phyloP scores from a whole-genome alignment of 1,140 invertebrate genomes.

The Aphelinus certus region DNA sequence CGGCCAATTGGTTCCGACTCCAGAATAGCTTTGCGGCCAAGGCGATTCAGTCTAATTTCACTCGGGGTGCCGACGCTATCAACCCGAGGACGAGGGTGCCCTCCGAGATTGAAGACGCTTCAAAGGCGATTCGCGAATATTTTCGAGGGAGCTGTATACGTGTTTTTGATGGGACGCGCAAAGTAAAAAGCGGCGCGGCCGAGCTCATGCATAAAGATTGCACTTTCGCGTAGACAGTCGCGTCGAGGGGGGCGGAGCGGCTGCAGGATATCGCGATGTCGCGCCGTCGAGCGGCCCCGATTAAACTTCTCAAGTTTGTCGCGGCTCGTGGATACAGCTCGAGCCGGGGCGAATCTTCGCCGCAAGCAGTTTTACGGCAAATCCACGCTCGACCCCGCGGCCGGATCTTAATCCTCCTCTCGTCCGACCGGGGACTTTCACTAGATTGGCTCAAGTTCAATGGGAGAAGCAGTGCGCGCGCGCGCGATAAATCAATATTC shows the following conservation, averaged over 20 bases:
- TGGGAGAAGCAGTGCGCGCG: no score
- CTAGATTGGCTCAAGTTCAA: no score
- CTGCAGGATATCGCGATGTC: conserved; percentile 26
- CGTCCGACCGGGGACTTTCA: not conserved
- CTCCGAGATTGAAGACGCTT: no score
- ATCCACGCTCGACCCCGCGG: not conserved
- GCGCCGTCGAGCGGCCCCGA: conserved; percentile 29
- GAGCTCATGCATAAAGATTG: conserved; percentile 48
- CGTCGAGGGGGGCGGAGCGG: not conserved
- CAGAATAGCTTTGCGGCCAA: no score
- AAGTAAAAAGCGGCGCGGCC: conserved; percentile 27
- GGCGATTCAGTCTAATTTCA: no score
- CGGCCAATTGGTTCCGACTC: no score
- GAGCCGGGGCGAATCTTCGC: conserved; percentile 8
- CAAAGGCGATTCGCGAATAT: no score
- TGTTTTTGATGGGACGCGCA: conserved; percentile 43
- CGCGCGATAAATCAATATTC: no score
- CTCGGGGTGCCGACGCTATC: no score
- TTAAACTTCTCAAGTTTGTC: conserved; percentile 35
- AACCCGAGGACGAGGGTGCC: no score
- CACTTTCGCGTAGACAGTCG: conserved; percentile 25
- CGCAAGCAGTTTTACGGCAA: conserved; percentile 3
- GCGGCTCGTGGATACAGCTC: not conserved
- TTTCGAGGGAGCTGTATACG: not conserved
- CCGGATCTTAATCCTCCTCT: conserved; percentile 1